phyloP scores from a whole-genome alignment of 2,888 invertebrate species.

The Monoplex corrugatus region DNA sequence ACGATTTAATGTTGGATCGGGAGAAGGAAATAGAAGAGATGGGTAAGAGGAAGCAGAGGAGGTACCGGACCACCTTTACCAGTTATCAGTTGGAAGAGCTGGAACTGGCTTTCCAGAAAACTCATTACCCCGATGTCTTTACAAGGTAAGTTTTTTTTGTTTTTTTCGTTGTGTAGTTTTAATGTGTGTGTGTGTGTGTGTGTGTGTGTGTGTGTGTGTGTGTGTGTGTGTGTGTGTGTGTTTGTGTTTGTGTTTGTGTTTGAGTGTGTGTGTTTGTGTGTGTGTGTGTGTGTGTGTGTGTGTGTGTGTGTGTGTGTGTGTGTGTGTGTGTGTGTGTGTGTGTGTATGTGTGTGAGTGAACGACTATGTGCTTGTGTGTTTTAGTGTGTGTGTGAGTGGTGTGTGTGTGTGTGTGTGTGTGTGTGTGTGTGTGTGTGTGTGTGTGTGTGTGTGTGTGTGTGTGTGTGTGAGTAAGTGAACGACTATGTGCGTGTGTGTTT shows the following conservation, averaged over 20 bases:
- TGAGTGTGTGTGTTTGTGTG: too few species aligned
- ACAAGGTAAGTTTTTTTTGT: slow-evolving; percentile 72
- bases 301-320: too few species aligned
- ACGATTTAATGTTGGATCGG: slow-evolving; percentile 51
- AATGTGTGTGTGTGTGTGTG: background rate
- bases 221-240: too few species aligned
- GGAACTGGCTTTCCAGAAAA: slow-evolving; percentile 80
- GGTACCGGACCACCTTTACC: slow-evolving; percentile 80
- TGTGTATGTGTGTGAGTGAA: slow-evolving; percentile 13
- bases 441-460: too few species aligned
- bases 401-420: background rate
- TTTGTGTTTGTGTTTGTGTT: too few species aligned
- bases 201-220: background rate
- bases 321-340: slow-evolving; percentile 31
- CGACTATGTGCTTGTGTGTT: slow-evolving; percentile 13
- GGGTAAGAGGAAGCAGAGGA: slow-evolving; percentile 78
- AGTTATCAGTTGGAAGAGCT: slow-evolving; percentile 80
- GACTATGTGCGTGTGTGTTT: slow-evolving; percentile 13
- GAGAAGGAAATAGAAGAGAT: slow-evolving; percentile 70
- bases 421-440: too few species aligned
- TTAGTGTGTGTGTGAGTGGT: background rate
- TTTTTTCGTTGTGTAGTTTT: background rate
- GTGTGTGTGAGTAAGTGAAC: slow-evolving; percentile 10
- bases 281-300: too few species aligned
- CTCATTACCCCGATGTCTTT: slow-evolving; percentile 81